Conservation (phyloP, 1,140 invertebrate species). For the Periplaneta americana region DNA sequence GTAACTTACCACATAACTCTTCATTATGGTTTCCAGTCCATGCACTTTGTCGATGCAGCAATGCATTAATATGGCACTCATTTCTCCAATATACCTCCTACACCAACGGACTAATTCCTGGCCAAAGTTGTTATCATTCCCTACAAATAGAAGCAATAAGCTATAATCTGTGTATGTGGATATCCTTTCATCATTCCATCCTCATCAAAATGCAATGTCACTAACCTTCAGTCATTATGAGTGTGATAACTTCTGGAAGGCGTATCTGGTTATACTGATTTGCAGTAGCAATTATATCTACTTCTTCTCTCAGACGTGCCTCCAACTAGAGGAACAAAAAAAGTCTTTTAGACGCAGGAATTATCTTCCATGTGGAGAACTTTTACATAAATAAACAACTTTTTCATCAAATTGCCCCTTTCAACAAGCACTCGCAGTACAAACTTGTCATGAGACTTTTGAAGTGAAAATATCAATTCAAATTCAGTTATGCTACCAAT, state of each 20-base stretch:
- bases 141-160: background rate
- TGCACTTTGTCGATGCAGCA: slow-evolving; percentile 36
- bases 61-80: slow-evolving; percentile 32
- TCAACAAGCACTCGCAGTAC: too few species aligned
- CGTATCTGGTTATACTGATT: slow-evolving; percentile 30
- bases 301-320: slow-evolving; percentile 33
- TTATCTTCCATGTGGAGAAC: too few species aligned
- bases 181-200: too few species aligned
- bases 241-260: slow-evolving; percentile 28
- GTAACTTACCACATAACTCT: slow-evolving; percentile 37
- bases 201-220: background rate
- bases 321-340: slow-evolving; percentile 29
- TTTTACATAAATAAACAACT: too few species aligned
- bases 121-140: slow-evolving; percentile 7
- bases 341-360: background rate
- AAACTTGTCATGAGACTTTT: too few species aligned
- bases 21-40: slow-evolving; percentile 34
- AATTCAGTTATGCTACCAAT: too few species aligned
- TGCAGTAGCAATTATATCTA: slow-evolving; percentile 37
- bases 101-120: slow-evolving; percentile 1
- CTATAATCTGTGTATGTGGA: background rate
- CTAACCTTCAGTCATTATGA: slow-evolving; percentile 31
- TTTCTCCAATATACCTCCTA: slow-evolving; percentile 27
- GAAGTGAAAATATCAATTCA: too few species aligned
- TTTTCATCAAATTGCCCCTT: too few species aligned